A percentile compares a stretch with the other conserved stretches of the same genome.
These are phyloP conservation scores for Bugula neritina DNA, from an alignment of 2,888 invertebrate genomes.

Conservation along the genomic window DNA sequence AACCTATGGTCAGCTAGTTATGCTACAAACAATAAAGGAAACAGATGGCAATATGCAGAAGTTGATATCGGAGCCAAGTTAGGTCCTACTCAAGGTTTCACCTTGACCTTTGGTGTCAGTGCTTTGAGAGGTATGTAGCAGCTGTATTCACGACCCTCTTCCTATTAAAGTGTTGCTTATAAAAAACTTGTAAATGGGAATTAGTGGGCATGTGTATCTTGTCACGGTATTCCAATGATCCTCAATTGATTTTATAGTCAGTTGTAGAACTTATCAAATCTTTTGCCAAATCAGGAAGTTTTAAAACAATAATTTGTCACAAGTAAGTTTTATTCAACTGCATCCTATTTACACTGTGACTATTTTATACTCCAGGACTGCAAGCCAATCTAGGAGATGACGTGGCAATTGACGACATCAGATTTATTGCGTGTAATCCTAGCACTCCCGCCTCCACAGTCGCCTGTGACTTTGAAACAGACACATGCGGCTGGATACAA, in stretches of 20 bases:
- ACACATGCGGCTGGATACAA: constrained; percentile 44
- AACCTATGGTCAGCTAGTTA: constrained; percentile 4
- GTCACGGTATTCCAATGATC: too few relatives aligned
- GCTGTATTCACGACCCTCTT: not conserved
- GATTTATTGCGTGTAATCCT: constrained; percentile 22
- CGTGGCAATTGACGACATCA: constrained; percentile 33
- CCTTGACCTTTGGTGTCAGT: constrained; percentile 5
- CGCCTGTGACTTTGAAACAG: constrained; percentile 39
- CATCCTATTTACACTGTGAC: too few relatives aligned
- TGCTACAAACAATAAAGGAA: constrained; percentile 6
- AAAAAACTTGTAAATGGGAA: too few relatives aligned
- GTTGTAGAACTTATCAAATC: too few relatives aligned
- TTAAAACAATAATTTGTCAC: too few relatives aligned
- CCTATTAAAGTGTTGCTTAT: too few relatives aligned
- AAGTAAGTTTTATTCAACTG: too few relatives aligned
- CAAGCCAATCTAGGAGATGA: constrained; percentile 29
- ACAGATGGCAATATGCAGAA: constrained; percentile 15
- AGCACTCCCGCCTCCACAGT: constrained; percentile 5
- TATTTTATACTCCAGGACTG: not conserved
- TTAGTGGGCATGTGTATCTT: too few relatives aligned
- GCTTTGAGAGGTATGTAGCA: not conserved
- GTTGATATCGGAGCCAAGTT: constrained; percentile 6
- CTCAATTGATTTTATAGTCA: too few relatives aligned
- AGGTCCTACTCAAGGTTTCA: constrained; percentile 6
- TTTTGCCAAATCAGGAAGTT: too few relatives aligned